These are phyloP conservation scores for Eubasilissa regina DNA, from an alignment of 1,140 invertebrate genomes.

Conservation along the genomic window DNA sequence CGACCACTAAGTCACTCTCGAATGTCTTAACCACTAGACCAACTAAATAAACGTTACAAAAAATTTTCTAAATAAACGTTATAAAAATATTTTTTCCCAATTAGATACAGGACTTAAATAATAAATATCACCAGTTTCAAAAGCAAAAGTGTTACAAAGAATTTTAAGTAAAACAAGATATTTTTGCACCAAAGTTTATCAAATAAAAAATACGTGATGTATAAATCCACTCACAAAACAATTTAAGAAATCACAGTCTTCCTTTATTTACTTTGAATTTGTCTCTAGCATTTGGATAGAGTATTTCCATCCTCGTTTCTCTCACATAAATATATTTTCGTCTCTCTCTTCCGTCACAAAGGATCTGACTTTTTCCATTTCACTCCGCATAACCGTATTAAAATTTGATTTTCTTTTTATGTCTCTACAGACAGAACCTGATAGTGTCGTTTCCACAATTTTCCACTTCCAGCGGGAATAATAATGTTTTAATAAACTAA, in stretches of 20 bases:
- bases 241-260: slow-evolving; percentile 15
- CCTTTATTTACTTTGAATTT: slow-evolving; percentile 32
- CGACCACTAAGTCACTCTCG: no score
- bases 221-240: slow-evolving; percentile 4
- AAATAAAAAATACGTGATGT: neutral
- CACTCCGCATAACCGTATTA: slow-evolving; percentile 32
- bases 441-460: slow-evolving; percentile 1
- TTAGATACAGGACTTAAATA: no score
- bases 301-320: neutral
- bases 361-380: slow-evolving; percentile 35
- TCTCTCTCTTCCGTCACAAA: slow-evolving; percentile 23
- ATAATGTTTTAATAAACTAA: slow-evolving; percentile 11
- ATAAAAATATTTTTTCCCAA: no score
- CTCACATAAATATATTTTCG: neutral
- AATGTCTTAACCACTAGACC: no score
- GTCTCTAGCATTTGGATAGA: slow-evolving; percentile 20
- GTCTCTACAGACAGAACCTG: slow-evolving; percentile 19
- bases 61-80: no score
- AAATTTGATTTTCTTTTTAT: slow-evolving; percentile 39
- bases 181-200: no score
- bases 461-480: neutral
- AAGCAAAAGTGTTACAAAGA: no score
- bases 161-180: no score
- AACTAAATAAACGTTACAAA: no score
- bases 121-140: no score